These are phyloP conservation scores for Australoheros facetus DNA, from an alignment of 2,797 vertebrate genomes.

Conservation along the genomic window DNA sequence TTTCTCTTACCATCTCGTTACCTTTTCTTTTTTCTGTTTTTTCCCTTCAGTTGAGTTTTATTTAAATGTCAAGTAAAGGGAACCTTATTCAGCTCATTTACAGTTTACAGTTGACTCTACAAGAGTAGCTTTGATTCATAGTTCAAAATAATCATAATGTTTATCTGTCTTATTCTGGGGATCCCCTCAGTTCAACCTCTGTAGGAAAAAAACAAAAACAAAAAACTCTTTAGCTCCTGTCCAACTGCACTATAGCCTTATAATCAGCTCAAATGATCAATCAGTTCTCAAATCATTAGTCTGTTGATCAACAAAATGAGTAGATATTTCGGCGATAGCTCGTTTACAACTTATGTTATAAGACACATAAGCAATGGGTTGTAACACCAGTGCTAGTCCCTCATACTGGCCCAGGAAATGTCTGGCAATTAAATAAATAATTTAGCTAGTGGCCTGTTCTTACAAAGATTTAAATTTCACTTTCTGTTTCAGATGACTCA, in stretches of 20 bases:
- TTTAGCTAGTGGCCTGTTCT: neutral
- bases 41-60: neutral
- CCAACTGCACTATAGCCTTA: neutral
- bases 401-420: neutral
- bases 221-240: neutral
- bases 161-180: neutral
- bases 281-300: neutral
- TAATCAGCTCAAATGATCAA: neutral
- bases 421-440: neutral
- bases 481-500: neutral
- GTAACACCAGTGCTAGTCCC: neutral
- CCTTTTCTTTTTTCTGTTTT: neutral
- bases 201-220: neutral
- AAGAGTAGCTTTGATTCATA: neutral
- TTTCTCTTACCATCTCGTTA: neutral
- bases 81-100: neutral
- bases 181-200: neutral
- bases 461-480: neutral
- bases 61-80: conserved; percentile 1
- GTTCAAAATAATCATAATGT: neutral
- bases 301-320: neutral
- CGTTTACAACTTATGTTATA: neutral
- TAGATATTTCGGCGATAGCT: neutral
- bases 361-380: neutral
- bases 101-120: neutral